Conservation (phyloP, 2,888 invertebrate genomes). For the Trisateles emortualis region DNA sequence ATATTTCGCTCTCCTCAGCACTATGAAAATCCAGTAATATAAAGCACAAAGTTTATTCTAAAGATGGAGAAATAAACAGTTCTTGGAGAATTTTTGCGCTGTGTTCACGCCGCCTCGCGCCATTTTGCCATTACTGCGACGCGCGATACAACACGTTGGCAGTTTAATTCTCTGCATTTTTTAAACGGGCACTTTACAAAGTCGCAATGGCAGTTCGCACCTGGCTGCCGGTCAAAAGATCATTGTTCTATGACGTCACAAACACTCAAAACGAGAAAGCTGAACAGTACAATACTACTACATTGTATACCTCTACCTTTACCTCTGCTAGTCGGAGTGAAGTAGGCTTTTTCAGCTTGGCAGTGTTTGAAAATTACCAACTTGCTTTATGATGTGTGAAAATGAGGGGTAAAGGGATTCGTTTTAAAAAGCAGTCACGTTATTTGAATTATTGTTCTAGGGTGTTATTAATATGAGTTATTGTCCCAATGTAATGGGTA, state of each 20-base stretch:
- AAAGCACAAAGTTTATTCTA: conserved; percentile 18
- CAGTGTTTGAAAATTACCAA: conserved; percentile 68
- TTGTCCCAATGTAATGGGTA: conserved; percentile 9
- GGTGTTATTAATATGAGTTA: conserved; percentile 29
- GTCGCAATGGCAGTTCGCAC: conserved; percentile 59
- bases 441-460: conserved; percentile 33
- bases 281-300: conserved; percentile 44
- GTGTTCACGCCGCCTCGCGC: conserved; percentile 17
- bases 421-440: conserved; percentile 43
- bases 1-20: conserved; percentile 19
- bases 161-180: conserved; percentile 66
- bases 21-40: conserved; percentile 17
- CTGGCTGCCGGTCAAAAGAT: conserved; percentile 73
- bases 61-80: conserved; percentile 27
- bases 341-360: conserved; percentile 63
- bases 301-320: neutral
- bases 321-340: conserved; percentile 47
- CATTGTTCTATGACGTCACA: conserved; percentile 72
- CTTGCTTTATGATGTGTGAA: conserved; percentile 65
- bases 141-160: conserved; percentile 21
- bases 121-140: conserved; percentile 49
- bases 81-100: conserved; percentile 15
- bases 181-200: conserved; percentile 62
- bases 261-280: conserved; percentile 62
- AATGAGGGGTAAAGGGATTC: conserved; percentile 50